Evolutionary conservation across 2,888 invertebrate species (phyloP).

Genomic region (Plusia festucae): DNA sequence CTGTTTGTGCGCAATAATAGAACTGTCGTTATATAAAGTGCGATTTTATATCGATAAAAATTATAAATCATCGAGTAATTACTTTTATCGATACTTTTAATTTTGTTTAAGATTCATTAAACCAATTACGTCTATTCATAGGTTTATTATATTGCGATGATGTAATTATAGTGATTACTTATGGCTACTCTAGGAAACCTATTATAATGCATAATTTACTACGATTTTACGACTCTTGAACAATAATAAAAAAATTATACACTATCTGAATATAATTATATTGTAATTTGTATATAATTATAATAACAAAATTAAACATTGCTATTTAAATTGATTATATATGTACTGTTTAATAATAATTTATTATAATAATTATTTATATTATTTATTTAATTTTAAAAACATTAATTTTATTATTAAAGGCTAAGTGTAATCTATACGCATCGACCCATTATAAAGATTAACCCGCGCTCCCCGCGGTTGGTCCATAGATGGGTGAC

Average conservation of each 20-base stretch:
- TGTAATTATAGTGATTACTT: not conserved
- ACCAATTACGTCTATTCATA: not conserved
- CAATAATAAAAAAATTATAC: not conserved
- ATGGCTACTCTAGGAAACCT: not conserved
- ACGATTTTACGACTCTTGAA: not conserved
- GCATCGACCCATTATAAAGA: too few species aligned
- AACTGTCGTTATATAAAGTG: not conserved
- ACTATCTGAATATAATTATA: not conserved
- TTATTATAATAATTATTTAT: not conserved
- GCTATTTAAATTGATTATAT: not conserved
- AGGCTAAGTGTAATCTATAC: too few species aligned
- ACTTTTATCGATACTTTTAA: slow-evolving; percentile 5
- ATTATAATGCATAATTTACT: not conserved
- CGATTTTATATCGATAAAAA: slow-evolving; percentile 4
- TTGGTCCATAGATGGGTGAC: too few species aligned
- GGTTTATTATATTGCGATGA: not conserved
- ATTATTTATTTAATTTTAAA: too few species aligned
- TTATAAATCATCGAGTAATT: slow-evolving; percentile 4
- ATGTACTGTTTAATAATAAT: not conserved
- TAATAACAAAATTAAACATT: not conserved
- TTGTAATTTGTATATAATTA: not conserved
- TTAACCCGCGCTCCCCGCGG: too few species aligned
- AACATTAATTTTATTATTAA: too few species aligned
- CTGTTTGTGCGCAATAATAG: not conserved
- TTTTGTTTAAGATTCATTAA: not conserved